These are phyloP conservation scores for Bombus terrestris DNA, from an alignment of 1,140 invertebrate species.

Conservation along the genomic window DNA sequence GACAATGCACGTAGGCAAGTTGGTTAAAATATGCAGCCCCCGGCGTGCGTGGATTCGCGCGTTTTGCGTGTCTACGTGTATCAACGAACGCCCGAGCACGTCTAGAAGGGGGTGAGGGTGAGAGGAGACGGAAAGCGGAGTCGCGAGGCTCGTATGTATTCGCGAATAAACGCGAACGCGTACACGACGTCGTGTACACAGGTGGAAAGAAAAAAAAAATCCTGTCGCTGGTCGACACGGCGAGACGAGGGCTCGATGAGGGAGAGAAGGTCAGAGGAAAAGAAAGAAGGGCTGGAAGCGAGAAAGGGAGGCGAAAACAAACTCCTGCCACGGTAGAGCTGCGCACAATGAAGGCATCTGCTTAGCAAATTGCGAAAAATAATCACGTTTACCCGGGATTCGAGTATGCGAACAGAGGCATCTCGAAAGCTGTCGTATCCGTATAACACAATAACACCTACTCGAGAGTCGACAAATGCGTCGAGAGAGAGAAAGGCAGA, in stretches of 20 bases:
- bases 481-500: neutral
- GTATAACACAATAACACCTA: conserved; percentile 65
- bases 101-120: conserved; percentile 2
- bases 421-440: conserved; percentile 38
- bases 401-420: conserved; percentile 34
- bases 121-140: neutral
- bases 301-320: conserved; percentile 52
- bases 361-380: conserved; percentile 79
- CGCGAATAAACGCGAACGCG: conserved; percentile 21
- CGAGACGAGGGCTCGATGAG: conserved; percentile 33
- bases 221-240: conserved; percentile 30
- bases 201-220: conserved; percentile 42
- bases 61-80: conserved; percentile 35
- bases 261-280: conserved; percentile 27
- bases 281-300: conserved; percentile 44
- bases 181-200: conserved; percentile 36
- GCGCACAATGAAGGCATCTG: conserved; percentile 74
- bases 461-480: conserved; percentile 57
- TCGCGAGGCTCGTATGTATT: conserved; percentile 12
- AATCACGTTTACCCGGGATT: conserved; percentile 76
- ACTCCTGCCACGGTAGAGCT: conserved; percentile 44
- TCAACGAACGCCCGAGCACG: conserved; percentile 14
- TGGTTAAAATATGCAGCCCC: conserved; percentile 77
- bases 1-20: conserved; percentile 73
- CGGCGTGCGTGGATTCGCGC: conserved; percentile 55